Evolutionary conservation across 2,113 vertebrate genomes (phyloP).

Genomic region (Catharus minimus): DNA sequence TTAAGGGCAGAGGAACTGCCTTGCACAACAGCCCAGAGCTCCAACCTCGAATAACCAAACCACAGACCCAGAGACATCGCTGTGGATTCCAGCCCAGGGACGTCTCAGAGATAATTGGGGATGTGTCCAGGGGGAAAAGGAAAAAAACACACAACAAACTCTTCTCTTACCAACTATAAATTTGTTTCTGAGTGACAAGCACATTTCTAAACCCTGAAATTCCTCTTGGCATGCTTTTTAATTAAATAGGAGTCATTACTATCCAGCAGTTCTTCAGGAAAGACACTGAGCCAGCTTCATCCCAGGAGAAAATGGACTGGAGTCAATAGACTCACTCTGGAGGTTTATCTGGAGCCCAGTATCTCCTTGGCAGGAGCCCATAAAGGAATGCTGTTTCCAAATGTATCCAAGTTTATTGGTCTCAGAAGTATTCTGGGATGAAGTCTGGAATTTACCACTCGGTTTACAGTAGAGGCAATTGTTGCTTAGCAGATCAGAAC

Average conservation of each 20-base stretch:
- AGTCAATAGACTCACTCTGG: background rate
- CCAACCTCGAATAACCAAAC: background rate
- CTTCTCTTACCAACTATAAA: background rate
- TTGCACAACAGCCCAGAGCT: conserved; percentile 18
- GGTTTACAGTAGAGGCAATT: conserved; percentile 48
- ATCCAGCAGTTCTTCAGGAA: conserved; percentile 53
- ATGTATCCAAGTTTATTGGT: conserved; percentile 44
- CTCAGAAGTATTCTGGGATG: conserved; percentile 30
- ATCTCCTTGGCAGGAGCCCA: conserved; percentile 36
- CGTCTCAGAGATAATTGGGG: background rate
- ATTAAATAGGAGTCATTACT: conserved; percentile 11
- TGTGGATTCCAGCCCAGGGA: background rate
- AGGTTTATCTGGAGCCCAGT: conserved; percentile 35
- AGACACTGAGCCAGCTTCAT: conserved; percentile 1
- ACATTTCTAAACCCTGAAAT: conserved; percentile 46
- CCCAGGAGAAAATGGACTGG: conserved; percentile 36
- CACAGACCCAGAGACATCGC: background rate
- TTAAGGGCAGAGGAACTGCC: conserved; percentile 33
- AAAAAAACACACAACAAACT: background rate
- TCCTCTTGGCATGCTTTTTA: conserved; percentile 19
- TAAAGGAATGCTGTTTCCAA: conserved; percentile 42
- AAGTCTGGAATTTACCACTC: conserved; percentile 34
- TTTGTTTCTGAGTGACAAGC: conserved; percentile 7
- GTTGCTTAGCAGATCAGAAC: conserved; percentile 12
- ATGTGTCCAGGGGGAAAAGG: background rate